Base-by-base conservation (phyloP, 2,888 invertebrate genomes). In the Clusia tigrina region DNA sequence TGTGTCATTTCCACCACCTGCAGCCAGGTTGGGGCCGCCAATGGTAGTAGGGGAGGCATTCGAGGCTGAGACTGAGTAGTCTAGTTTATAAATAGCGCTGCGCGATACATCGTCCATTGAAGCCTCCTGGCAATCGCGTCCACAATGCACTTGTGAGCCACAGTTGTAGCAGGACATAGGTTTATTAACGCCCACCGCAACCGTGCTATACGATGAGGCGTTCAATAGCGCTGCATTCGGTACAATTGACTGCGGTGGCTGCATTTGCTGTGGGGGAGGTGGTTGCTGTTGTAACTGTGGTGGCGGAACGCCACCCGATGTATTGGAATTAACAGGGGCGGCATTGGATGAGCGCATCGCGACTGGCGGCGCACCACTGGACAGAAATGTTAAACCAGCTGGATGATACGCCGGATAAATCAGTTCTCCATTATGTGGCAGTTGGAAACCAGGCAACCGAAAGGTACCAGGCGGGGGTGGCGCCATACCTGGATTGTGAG, bases 61-160 rank as follows among this genome's bases (percentile, higher is more conserved):
- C n/a, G n/a, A n/a, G 1, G 66, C 61, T 46, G 70, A 64, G 51
- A 67, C 64, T 57, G 66, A 73, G 80, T 88, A 90, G 82, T 90
- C 90, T 65, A 91, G 83, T 81, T 88, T 89, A 77, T 89, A 91
- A 66, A 88, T 87, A 69, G 89, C 89, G 69, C 89, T 88, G 73
- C 90, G 88, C 46, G 94, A 93, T 85, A 95, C 92, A 84, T 95
- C 94, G 83, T 97, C 96, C 89, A 96, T 94, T 62, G 94, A 94
- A 68, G 91, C 91, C 81, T 94, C 94, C 78, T 91, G 91, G 83
- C 96, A 97, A 73, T 96, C 96, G 74, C 89, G 87, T 23, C 95
- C 95, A 57, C 88, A 87, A 83, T 97, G 96, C 58, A 89, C 91
- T 61, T 89, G 88, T 59, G 90, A 91, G 65, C 96, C 96, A 85